Percentiles rank a stretch among this genome's conserved stretches.
phyloP scores from a whole-genome alignment of 2,888 invertebrate species.

The Leptopilina drosophilae region DNA sequence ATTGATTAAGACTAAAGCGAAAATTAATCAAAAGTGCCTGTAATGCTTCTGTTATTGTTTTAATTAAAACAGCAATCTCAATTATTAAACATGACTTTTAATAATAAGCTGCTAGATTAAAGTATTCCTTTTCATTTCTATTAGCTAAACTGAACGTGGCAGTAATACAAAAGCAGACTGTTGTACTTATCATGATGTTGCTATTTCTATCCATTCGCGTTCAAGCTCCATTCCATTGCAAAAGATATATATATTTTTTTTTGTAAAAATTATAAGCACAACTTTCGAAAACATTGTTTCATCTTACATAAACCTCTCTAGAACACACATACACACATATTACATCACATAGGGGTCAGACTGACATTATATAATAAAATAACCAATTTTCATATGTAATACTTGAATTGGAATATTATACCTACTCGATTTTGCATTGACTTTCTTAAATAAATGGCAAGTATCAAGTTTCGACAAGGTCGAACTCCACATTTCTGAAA shows the following conservation, averaged over 20 bases:
- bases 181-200: conserved; percentile 5
- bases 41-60: too few relatives aligned
- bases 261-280: background rate
- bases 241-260: background rate
- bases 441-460: background rate
- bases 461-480: background rate
- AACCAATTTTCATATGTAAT: background rate
- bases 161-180: background rate
- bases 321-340: background rate
- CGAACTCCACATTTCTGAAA: background rate
- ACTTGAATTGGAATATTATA: background rate
- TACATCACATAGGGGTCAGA: too few relatives aligned
- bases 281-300: background rate
- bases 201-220: background rate
- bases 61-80: too few relatives aligned
- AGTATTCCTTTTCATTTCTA: background rate
- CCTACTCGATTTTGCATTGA: background rate
- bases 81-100: background rate
- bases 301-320: background rate
- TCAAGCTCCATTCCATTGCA: background rate
- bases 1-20: too few relatives aligned
- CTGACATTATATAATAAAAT: background rate
- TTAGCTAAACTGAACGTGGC: conserved; percentile 5
- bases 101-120: background rate
- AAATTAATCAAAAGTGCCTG: too few relatives aligned